Evolutionary conservation across 2,888 invertebrate genomes (phyloP), one percentile per base, ranked within the genome.

Genomic region (Pollenia griseotomentosa): DNA sequence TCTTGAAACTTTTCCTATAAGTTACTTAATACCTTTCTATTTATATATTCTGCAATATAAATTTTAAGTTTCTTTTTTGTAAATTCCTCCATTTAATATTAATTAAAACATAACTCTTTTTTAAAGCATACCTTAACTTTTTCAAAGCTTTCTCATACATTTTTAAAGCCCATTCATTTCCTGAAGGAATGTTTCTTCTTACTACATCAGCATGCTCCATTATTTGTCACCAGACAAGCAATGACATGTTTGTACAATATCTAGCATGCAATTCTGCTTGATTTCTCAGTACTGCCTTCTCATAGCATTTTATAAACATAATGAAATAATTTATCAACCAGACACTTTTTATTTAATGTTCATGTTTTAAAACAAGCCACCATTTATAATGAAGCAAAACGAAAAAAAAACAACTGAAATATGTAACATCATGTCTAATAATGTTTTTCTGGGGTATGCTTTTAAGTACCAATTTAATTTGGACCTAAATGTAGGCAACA

Each of bases 241-340:
- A 12, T 86, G 86, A 83, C 81, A 80, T 81, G 73, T 83, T 82
- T 61, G 44, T 6, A 65, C 65, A 87, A 61, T 81, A 77, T 65
- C 81, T 83, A 61, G 66, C 79, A 53, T 79, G 79, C 66, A 74
- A 73, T 73, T 59, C 66, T 51, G 57, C 53, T 48, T 66, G 40
- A 63, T 73, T 77, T 16, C 40, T 9, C 1, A 51, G 51, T 14
- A 51, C 33, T 33, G 33, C 9, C 61, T 10, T 1, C 61, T 1
- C 14, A 33, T 1, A 8, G 33, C 40, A 16, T 57, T 16, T 46
- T 42, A 68, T 55, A 19, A 75, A 63, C 46, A 73, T 91, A 92
- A 92, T 91, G 92, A 92, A 92, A 92, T 92, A 91, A 92, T 92
- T 92, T 92, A 92, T 92, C 92, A 92, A 91, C 89, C 86, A 90